Evolutionary conservation across 2,888 invertebrate genomes (phyloP).

Genomic region (Drosophila multiciliata): DNA sequence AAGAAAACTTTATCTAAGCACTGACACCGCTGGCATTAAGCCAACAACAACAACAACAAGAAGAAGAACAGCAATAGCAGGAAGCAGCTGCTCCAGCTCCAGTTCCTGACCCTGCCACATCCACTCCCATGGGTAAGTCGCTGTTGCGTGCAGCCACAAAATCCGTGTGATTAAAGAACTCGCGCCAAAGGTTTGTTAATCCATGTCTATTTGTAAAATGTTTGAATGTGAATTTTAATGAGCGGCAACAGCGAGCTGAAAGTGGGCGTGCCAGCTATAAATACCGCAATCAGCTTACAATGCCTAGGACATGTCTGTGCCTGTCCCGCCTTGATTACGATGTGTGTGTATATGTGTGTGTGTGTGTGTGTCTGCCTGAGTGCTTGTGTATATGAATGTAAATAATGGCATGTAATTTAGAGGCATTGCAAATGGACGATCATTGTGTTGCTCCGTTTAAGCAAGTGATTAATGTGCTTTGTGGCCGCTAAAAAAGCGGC

Average conservation of each 20-base stretch:
- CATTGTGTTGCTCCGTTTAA: slow-evolving; percentile 26
- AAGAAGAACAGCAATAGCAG: neutral
- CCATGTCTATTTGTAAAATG: slow-evolving; percentile 55
- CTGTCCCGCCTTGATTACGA: slow-evolving; percentile 11
- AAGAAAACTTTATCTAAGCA: slow-evolving; percentile 31
- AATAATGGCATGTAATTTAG: slow-evolving; percentile 55
- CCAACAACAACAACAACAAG: neutral
- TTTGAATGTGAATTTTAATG: slow-evolving; percentile 76
- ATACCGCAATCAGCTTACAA: slow-evolving; percentile 67
- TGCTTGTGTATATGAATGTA: slow-evolving; percentile 28
- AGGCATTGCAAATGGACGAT: slow-evolving; percentile 32
- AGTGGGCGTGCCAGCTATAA: slow-evolving; percentile 36
- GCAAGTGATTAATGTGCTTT: slow-evolving; percentile 46
- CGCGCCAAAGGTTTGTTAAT: slow-evolving; percentile 61
- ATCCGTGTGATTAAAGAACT: slow-evolving; percentile 68
- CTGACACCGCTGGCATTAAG: slow-evolving; percentile 38
- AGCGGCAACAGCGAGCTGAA: slow-evolving; percentile 32
- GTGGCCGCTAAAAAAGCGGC: slow-evolving; percentile 33
- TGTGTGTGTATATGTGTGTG: slow-evolving; percentile 9
- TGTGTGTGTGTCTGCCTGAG: slow-evolving; percentile 11
- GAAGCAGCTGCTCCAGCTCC: slow-evolving; percentile 4
- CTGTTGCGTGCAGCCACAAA: slow-evolving; percentile 57
- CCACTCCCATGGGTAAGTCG: slow-evolving; percentile 21
- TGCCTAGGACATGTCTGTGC: slow-evolving; percentile 16
- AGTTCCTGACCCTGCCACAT: neutral